phyloP scores from a whole-genome alignment of 2,888 invertebrate genomes.

The Leptopilina drosophilae region DNA sequence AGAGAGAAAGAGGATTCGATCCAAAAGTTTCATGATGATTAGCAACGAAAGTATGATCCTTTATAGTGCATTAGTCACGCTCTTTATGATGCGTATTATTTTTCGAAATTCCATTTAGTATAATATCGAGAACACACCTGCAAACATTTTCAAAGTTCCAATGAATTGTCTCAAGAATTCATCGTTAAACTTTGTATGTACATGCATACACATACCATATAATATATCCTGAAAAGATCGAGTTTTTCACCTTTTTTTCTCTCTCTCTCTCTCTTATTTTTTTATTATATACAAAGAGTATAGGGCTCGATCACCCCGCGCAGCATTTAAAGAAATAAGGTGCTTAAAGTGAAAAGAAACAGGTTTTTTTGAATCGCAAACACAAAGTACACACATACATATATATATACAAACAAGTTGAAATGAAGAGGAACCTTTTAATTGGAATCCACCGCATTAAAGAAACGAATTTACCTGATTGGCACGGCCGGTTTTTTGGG shows the following conservation, averaged over 20 bases:
- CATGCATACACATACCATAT: too few relatives aligned
- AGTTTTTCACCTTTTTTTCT: background rate
- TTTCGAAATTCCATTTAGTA: background rate
- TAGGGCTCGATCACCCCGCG: background rate
- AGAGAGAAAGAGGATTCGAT: background rate
- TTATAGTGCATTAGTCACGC: constrained; percentile 4
- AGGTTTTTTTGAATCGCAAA: constrained; percentile 25
- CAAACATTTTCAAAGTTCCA: background rate
- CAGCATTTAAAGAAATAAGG: constrained; percentile 24
- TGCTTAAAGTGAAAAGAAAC: constrained; percentile 12
- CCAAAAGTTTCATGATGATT: background rate
- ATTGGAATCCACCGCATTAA: constrained; percentile 38
- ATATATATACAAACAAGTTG: background rate
- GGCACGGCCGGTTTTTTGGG: constrained; percentile 55
- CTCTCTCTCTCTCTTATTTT: too few relatives aligned
- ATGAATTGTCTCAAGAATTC: constrained; percentile 7
- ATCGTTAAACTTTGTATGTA: background rate
- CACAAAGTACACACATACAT: background rate
- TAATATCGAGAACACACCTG: constrained; percentile 1
- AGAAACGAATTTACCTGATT: constrained; percentile 63
- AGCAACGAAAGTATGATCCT: background rate
- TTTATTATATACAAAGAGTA: background rate
- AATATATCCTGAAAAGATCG: background rate
- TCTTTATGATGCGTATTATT: constrained; percentile 7
- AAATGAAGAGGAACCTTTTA: constrained; percentile 34